Evolutionary conservation across 2,797 vertebrate species (phyloP), one percentile per base, ranked within the genome.

Genomic region (Luscinia megarhynchos): DNA sequence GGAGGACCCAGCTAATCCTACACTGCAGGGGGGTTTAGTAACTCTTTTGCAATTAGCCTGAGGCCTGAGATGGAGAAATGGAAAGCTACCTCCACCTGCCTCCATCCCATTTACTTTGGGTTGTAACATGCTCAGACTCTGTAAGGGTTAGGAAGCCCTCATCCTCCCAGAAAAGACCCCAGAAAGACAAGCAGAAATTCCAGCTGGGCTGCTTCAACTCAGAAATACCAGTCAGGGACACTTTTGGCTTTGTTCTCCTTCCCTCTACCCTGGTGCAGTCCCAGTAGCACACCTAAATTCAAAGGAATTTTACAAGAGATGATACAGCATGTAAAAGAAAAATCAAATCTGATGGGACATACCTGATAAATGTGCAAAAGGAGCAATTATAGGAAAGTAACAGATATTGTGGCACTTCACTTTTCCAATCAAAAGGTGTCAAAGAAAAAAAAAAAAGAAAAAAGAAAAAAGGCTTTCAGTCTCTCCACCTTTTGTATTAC

Each of bases 401-500:
- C 80, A 91, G 43, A 48, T 41, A 84, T 24, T 84, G 38, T 48
- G 53, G 53, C 70, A 68, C 70, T 78, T 93, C 46, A 78, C 18
- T 48, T 72, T 69, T 89, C 68, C 51, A 68, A 89, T 87, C 75
- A 92, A 76, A 90, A 95, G 8, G 57, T 53, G 46, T 70, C n/a
- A 70, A 72, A 84, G 10, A 30, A 27, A 21, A 51, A n/a, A 45
- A 13, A 22, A 29, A 34, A n/a, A 22, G 9, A 29, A 15, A 17
- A 50, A 34, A 29, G 14, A 41, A 46, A 26, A 12, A 34, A 58
- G 24, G 16, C 23, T 68, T 75, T 46, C 48, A 18, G 21, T 62
- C 15, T 68, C 40, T 90, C 32, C 27, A 79, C 16, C 6, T 53
- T 54, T 76, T 8, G 2, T 32, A 81, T 38, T 70, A 62, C 5